phyloP scores from a whole-genome alignment of 2,888 invertebrate genomes.

The Nymphalis c-album region DNA sequence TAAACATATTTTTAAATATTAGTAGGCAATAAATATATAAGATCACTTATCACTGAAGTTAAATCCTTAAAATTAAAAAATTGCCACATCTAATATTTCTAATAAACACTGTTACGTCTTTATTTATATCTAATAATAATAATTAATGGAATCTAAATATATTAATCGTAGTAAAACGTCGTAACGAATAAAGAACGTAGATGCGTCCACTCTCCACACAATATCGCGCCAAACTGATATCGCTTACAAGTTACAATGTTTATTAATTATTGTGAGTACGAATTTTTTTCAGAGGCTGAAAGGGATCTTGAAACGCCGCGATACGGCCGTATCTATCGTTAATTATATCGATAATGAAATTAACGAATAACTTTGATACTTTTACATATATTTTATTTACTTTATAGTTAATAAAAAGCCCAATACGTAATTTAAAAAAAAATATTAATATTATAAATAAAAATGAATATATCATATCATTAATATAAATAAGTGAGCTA shows the following conservation, averaged over 20 bases:
- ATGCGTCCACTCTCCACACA: constrained; percentile 21
- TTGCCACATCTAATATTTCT: too few relatives aligned
- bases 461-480: too few relatives aligned
- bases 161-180: background rate
- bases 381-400: background rate
- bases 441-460: too few relatives aligned
- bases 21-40: background rate
- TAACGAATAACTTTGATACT: background rate
- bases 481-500: too few relatives aligned
- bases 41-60: background rate
- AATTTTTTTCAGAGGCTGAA: constrained; percentile 25
- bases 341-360: too few relatives aligned
- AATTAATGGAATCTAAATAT: background rate
- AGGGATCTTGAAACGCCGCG: constrained; percentile 13
- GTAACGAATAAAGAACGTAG: background rate
- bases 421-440: too few relatives aligned
- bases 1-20: background rate
- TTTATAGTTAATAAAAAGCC: background rate
- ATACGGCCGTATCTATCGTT: background rate
- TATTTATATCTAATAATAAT: background rate
- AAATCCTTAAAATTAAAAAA: background rate
- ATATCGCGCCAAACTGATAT: constrained; percentile 35
- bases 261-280: background rate
- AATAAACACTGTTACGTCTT: too few relatives aligned
- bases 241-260: background rate